Conservation (phyloP, 2,113 vertebrate species). For the Aspiorhynchus laticeps region DNA sequence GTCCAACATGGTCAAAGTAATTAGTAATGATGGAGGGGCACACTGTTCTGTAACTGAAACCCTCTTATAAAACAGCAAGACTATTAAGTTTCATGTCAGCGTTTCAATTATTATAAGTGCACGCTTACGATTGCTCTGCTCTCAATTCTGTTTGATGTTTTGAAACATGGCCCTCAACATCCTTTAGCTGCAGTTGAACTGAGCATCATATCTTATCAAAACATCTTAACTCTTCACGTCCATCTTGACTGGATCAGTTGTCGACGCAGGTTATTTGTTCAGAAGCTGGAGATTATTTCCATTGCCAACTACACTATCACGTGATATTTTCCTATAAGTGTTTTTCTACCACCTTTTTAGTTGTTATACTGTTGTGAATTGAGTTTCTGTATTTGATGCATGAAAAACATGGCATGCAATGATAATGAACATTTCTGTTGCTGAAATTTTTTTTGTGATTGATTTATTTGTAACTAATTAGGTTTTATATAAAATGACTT, state of each 20-base stretch:
- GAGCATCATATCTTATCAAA: not conserved
- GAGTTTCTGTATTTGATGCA: not conserved
- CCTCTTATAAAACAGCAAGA: slow-evolving; percentile 31
- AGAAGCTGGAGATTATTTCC: not conserved
- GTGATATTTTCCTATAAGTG: not conserved
- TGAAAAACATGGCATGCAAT: not conserved
- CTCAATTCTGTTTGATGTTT: not conserved
- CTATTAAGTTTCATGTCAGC: slow-evolving; percentile 23
- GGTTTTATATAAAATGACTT: not conserved
- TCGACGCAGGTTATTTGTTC: slow-evolving; percentile 15
- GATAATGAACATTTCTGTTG: not conserved
- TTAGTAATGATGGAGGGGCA: slow-evolving; percentile 21
- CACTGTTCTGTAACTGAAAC: slow-evolving; percentile 9
- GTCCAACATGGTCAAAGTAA: not conserved
- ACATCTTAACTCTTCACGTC: not conserved
- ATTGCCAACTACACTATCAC: not conserved
- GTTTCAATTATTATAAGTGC: slow-evolving; percentile 30
- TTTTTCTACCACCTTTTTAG: not conserved
- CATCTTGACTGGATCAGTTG: not conserved
- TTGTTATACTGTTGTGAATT: not conserved
- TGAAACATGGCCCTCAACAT: not conserved
- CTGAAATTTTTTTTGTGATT: not conserved
- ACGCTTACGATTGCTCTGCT: not conserved
- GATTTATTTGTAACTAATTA: not conserved
- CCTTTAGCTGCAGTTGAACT: not conserved